Percentiles rank a stretch among this genome's conserved stretches.
Conservation (phyloP, 1,140 invertebrate species). For the Saccostrea echinata region DNA sequence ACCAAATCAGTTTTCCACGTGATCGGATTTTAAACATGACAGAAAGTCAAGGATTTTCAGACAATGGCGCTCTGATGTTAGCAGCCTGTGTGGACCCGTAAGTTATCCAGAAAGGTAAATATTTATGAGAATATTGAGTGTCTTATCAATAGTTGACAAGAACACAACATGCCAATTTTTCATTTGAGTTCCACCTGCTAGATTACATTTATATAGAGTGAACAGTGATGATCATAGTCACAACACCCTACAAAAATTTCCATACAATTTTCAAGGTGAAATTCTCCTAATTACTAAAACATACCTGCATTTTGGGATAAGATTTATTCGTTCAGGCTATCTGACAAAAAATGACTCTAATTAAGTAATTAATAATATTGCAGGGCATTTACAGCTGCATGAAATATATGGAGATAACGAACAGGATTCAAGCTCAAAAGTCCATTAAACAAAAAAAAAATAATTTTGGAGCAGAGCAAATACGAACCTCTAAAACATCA, state of each 20-base stretch:
- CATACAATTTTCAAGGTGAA: neutral
- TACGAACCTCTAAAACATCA: no score
- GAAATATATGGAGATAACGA: no score
- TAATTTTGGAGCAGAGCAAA: no score
- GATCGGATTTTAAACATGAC: no score
- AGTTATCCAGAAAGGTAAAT: slow-evolving; percentile 4
- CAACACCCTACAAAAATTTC: neutral
- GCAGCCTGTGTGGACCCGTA: neutral
- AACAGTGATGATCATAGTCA: neutral
- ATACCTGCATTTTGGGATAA: neutral
- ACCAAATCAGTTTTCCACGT: neutral
- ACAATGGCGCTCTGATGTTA: neutral
- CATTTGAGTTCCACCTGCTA: neutral
- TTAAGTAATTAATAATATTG: no score
- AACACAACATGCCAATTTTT: neutral
- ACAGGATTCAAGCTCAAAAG: no score
- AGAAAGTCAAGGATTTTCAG: neutral
- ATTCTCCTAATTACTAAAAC: neutral
- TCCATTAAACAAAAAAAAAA: no score
- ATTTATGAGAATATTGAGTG: neutral
- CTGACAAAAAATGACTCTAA: no score
- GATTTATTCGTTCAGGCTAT: no score
- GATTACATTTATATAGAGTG: neutral
- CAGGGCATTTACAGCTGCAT: no score
- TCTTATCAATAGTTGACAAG: neutral